phyloP scores from a whole-genome alignment of 2,113 vertebrate genomes.

The Ictalurus furcatus region DNA sequence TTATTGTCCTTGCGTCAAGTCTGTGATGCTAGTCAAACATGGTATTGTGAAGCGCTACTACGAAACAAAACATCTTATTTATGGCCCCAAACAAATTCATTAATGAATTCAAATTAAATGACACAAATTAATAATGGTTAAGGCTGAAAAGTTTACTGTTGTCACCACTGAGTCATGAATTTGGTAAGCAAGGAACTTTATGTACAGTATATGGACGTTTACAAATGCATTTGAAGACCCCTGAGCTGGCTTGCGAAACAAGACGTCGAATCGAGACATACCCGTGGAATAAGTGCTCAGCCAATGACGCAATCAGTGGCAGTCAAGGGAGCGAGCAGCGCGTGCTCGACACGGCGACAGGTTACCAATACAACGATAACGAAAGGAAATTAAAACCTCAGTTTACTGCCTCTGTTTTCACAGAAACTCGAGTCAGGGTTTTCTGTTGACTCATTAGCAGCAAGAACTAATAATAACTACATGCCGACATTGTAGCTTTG shows the following conservation, averaged over 20 bases:
- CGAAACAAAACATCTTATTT: neutral
- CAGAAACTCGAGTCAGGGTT: neutral
- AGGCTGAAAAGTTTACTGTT: neutral
- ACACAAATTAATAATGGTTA: too few species aligned
- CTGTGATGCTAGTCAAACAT: neutral
- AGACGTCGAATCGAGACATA: neutral
- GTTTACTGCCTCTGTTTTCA: neutral
- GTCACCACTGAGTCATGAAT: neutral
- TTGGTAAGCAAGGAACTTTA: neutral
- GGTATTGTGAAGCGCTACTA: neutral
- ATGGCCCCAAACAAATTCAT: neutral
- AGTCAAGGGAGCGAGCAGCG: conserved; percentile 1
- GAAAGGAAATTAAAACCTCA: neutral
- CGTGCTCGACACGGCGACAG: neutral
- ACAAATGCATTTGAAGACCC: neutral
- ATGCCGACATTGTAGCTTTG: neutral
- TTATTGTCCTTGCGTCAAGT: neutral
- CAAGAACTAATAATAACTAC: neutral
- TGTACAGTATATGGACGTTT: neutral
- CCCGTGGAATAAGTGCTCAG: neutral
- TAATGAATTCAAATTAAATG: too few species aligned
- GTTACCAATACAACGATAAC: neutral
- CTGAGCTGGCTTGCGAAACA: too few species aligned
- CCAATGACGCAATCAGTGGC: neutral
- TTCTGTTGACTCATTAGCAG: neutral